phyloP scores from a whole-genome alignment of 2,113 vertebrate species.

The Corythornis madagascariensis region DNA sequence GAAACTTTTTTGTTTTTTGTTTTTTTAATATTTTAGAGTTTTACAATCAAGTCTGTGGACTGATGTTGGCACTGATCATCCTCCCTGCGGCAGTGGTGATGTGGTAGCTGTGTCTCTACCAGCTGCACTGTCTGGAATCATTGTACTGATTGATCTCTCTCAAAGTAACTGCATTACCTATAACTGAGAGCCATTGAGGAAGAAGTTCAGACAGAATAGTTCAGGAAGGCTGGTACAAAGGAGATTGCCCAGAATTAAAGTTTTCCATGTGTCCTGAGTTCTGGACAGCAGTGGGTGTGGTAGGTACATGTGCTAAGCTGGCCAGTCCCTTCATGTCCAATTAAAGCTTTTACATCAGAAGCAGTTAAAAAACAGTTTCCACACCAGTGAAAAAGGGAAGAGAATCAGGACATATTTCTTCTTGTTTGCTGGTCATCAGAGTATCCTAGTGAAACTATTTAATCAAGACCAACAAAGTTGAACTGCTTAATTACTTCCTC shows the following conservation, averaged over 20 bases:
- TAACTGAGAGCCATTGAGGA: not conserved
- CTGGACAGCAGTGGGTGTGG: not conserved
- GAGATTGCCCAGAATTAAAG: not conserved
- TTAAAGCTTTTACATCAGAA: not conserved
- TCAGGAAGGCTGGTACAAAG: not conserved
- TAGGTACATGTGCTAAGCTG: not conserved
- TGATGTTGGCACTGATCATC: not conserved
- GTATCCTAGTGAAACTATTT: not conserved
- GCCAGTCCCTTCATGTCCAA: fast-evolving
- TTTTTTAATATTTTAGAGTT: not conserved
- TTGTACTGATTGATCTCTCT: not conserved
- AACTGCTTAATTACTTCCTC: not conserved
- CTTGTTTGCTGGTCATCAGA: not conserved
- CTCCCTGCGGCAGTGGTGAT: not conserved
- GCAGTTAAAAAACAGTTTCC: not conserved
- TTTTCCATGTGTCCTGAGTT: not conserved
- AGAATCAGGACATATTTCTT: not conserved
- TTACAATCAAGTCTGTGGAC: not conserved
- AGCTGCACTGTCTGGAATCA: not conserved
- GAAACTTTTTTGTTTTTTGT: not conserved
- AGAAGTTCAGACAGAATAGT: not conserved
- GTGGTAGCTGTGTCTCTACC: not conserved
- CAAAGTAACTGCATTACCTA: not conserved
- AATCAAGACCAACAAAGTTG: not conserved
- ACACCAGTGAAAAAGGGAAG: not conserved